Conservation (phyloP, 2,797 vertebrate genomes). For the Telmatherina bonti region DNA sequence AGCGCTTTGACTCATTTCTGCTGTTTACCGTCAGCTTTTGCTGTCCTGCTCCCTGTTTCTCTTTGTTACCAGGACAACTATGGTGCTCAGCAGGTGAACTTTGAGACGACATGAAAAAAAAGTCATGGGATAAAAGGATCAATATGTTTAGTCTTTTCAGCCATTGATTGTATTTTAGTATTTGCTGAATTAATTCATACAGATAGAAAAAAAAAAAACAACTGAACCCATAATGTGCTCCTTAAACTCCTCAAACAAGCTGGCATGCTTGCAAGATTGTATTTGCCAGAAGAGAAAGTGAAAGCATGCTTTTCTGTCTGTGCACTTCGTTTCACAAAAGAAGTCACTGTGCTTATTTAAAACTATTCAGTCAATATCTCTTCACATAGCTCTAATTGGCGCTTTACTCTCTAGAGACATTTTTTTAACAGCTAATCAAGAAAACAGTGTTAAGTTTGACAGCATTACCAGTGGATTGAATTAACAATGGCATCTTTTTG, state of each 20-base stretch:
- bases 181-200: not conserved
- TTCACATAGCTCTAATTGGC: conserved; percentile 36
- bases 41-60: conserved; percentile 11
- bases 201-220: conserved; percentile 9
- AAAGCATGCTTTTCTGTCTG: not conserved
- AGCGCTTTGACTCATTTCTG: conserved; percentile 5
- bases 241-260: not conserved
- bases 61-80: conserved; percentile 67
- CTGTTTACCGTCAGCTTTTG: conserved; percentile 17
- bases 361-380: conserved; percentile 38
- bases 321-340: conserved; percentile 22
- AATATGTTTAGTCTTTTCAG: conserved; percentile 51
- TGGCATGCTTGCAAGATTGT: not conserved
- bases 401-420: conserved; percentile 16
- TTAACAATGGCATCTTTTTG: not conserved
- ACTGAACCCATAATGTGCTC: not conserved
- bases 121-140: conserved; percentile 43
- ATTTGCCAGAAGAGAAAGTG: not conserved
- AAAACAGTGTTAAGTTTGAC: not conserved
- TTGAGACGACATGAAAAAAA: conserved; percentile 74
- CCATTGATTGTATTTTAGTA: conserved; percentile 2
- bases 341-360: not conserved
- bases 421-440: conserved; percentile 31
- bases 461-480: not conserved
- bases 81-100: conserved; percentile 72